phyloP scores from a whole-genome alignment of 1,140 invertebrate genomes.

The Melipona quadrifasciata region DNA sequence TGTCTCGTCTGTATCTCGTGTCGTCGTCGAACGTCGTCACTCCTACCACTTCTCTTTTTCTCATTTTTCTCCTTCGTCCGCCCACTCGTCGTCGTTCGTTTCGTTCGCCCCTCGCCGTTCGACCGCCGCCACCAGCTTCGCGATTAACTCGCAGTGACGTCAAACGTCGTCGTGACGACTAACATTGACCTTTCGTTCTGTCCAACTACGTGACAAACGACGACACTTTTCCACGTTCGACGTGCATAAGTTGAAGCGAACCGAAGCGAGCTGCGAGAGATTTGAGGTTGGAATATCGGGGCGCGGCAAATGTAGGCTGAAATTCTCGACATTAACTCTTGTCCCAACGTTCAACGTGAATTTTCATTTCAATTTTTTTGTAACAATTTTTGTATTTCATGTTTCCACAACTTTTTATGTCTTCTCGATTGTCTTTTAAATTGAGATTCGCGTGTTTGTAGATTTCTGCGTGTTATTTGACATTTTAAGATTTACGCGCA shows the following conservation, averaged over 20 bases:
- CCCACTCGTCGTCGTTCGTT: background rate
- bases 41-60: background rate
- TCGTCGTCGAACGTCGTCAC: background rate
- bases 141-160: slow-evolving; percentile 27
- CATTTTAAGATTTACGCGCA: too few relatives aligned
- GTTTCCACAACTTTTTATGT: too few relatives aligned
- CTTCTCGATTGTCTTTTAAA: too few relatives aligned
- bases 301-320: background rate
- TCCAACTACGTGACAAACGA: background rate
- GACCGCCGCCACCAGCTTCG: background rate
- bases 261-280: background rate
- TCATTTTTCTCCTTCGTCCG: background rate
- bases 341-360: too few relatives aligned
- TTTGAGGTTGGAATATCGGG: too few relatives aligned
- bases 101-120: background rate
- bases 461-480: too few relatives aligned
- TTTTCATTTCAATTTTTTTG: too few relatives aligned
- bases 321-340: too few relatives aligned
- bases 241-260: background rate
- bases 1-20: slow-evolving; percentile 2
- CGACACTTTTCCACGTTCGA: background rate
- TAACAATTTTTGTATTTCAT: too few relatives aligned
- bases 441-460: too few relatives aligned
- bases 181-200: slow-evolving; percentile 23
- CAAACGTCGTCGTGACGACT: slow-evolving; percentile 3